Base-by-base conservation (phyloP, 2,888 invertebrate genomes). In the Acanthosoma haemorrhoidale region DNA sequence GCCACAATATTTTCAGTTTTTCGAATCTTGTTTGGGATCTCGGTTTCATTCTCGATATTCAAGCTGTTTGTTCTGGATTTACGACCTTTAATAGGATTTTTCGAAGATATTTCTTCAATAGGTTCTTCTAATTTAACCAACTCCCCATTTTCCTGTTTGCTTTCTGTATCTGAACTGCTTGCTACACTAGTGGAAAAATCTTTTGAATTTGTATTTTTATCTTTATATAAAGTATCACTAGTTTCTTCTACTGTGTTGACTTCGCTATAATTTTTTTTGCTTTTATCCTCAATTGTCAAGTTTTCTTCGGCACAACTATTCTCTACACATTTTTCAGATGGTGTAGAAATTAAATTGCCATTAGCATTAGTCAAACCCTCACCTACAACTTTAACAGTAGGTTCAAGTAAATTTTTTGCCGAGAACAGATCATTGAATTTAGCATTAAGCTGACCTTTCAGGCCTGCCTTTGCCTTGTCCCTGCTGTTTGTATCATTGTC, bases 1-100 rank as follows among this genome's bases (percentile, higher is more conserved):
- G 39, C 57, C 73, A 79, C 79, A 41, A 76, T 71, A 4, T 77
- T 77, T n/a, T 77, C 76, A 4, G 76, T 77, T 36, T 73, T 68
- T 34, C 71, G 60, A 15, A 69, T 71, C 41, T 69, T 69, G 29
- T 43, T 59, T 11, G 70, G 59, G 15, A 71, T 61, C 71, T 75
- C 74, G 2, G 34, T 57, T 25, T 63, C 69, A 9, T 64, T 36
- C 29, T 63, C 69, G 38, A 38, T 64, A 18, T 51, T 66, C 1
- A 69, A 4, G 51, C 69, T 68, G 31, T 71, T 71, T 1, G 69
- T 71, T 29, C 70, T 21, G 13, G 70, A 70, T 43, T 72, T 72
- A 25, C 68, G 59, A 13, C 70, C 72, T 18, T 39, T 63, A 6
- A 63, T 29, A 3, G 6, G 4, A 2, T 64, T 29, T 18, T 25